phyloP scores from a whole-genome alignment of 2,113 vertebrate genomes.

The Xenopus laevis region DNA sequence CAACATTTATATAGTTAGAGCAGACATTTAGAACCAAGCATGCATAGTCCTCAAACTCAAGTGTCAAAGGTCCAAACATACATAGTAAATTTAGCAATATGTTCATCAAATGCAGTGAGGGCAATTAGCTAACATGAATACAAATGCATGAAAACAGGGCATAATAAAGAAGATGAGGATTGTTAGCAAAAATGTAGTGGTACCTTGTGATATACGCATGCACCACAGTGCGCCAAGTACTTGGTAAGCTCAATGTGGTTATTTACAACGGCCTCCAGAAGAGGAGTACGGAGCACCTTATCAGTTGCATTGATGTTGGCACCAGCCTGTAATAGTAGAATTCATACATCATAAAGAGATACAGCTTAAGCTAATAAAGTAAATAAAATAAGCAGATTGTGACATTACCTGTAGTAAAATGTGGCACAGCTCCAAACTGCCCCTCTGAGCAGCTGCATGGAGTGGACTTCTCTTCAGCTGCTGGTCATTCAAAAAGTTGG shows the following conservation, averaged over 20 bases:
- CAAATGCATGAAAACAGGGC: no score
- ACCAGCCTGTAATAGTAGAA: slow-evolving; percentile 68
- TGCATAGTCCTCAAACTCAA: no score
- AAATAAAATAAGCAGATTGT: not conserved
- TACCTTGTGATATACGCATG: slow-evolving; percentile 80
- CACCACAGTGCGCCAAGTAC: slow-evolving; percentile 79
- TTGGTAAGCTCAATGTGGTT: slow-evolving; percentile 77
- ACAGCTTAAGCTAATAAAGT: not conserved
- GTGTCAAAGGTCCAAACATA: no score
- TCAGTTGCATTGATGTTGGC: slow-evolving; percentile 83
- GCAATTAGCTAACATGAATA: no score
- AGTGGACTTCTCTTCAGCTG: slow-evolving; percentile 82
- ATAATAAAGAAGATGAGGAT: no score
- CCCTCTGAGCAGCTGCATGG: slow-evolving; percentile 83
- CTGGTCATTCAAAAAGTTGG: slow-evolving; percentile 80
- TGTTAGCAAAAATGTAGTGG: not conserved
- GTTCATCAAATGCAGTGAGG: no score
- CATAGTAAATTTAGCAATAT: no score
- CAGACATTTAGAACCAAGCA: no score
- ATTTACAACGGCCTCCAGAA: slow-evolving; percentile 82
- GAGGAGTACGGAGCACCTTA: slow-evolving; percentile 78
- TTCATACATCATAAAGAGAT: no score
- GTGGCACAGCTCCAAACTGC: slow-evolving; percentile 81
- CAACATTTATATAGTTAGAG: no score
- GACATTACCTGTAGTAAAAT: slow-evolving; percentile 78